Base-by-base conservation (phyloP, 2,113 vertebrate genomes). In the Okapia johnstoni region DNA sequence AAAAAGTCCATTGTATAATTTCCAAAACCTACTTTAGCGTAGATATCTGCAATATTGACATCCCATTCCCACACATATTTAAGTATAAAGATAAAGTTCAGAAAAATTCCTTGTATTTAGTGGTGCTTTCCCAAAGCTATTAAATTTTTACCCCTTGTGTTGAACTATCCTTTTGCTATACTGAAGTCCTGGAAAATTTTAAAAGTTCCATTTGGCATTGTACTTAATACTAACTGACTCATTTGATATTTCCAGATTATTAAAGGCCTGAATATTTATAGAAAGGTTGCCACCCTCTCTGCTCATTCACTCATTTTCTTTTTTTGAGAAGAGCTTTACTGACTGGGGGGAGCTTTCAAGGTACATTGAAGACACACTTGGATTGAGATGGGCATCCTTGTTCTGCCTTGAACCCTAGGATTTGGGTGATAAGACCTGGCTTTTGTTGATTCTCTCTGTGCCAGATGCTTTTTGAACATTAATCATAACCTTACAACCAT, bases 161-260 rank as follows among this genome's bases (percentile, higher is more conserved):
- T 96, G 63, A 81, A 81, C 21, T 81, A 16, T 57, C 36, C 61
- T 92, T 92, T 95, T 97, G 58, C 26, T 92, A 28, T 52, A 30
- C 87, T 89, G 58, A 90, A 85, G 76, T 92, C 93, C 54, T 96
- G 87, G 94, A 98, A 97, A 95, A 90, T 81, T 90, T 79, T 93
- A 48, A 46, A 96, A 77, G 80, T 96, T 92, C 58, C 87, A 90
- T 92, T 92, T 95, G 92, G 81, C 80, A 95, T 95, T 98, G 95
- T 94, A 92, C 87, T 84, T 30, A 88, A 33, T 95, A 81, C 40
- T 96, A 95, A 96, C 58, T 96, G 97, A 95, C 87, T 97, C 94
- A 98, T 80, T 97, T 96, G 90, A 83, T 95, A 96, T 98, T 98
- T 98, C 80, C 73, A 96, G 73, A 52, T 94, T 98, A 96, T 88